Evolutionary conservation across 2,113 vertebrate genomes (phyloP).

Genomic region (human): GRCh38 chr7:46182501-46183000

Average conservation of each 20-base stretch:
- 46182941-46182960: background rate
- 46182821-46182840: background rate
- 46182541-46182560: background rate
- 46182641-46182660: background rate
- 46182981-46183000: background rate
- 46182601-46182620: background rate
- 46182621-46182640: background rate
- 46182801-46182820: background rate
- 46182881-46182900: background rate
- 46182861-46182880: background rate
- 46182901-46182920: background rate
- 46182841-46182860: background rate
- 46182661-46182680: background rate
- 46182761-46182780: background rate
- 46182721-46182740: background rate
- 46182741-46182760: background rate
- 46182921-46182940: background rate
- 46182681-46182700: background rate
- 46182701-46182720: background rate
- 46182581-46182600: background rate
- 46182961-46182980: background rate
- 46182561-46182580: background rate
- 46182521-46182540: background rate
- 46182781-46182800: background rate
- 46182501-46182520: background rate